phyloP scores from a whole-genome alignment of 1,140 invertebrate genomes.

The Brachionus paranguensis region DNA sequence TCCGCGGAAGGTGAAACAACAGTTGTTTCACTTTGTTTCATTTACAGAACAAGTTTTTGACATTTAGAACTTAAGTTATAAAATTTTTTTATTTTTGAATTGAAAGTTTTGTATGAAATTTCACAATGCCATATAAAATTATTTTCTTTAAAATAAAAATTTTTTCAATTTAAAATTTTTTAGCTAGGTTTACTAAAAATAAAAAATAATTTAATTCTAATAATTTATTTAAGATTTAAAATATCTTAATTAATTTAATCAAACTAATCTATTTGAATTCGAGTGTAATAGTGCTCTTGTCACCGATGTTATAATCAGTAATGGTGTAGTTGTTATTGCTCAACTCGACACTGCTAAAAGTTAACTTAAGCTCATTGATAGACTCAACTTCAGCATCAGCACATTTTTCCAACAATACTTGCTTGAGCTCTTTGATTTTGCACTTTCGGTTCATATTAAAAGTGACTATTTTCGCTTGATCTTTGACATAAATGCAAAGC shows the following conservation, averaged over 20 bases:
- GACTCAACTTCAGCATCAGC: neutral
- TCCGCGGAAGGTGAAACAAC: no score
- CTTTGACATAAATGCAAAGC: conserved; percentile 34
- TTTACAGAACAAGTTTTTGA: no score
- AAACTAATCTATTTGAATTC: conserved; percentile 5
- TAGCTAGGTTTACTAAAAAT: neutral
- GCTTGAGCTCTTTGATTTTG: conserved; percentile 17
- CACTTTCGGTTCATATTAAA: conserved; percentile 26
- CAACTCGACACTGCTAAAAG: conserved; percentile 7
- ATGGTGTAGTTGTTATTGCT: conserved; percentile 2
- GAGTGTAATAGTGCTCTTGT: conserved; percentile 31
- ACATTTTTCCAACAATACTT: conserved; percentile 25
- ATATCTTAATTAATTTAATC: neutral
- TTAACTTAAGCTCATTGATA: neutral
- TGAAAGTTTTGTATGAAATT: no score
- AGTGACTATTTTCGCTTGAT: neutral
- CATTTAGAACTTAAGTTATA: no score
- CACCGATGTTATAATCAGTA: conserved; percentile 3
- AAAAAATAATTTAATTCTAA: neutral
- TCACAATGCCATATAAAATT: no score
- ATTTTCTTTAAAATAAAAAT: no score
- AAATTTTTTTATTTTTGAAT: no score
- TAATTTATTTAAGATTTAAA: neutral
- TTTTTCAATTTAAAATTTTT: no score
- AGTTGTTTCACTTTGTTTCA: no score